Percentiles rank a stretch among this genome's conserved stretches.
These are phyloP conservation scores for Anguilla megastoma DNA, from an alignment of 2,797 vertebrate species.

Conservation along the genomic window DNA sequence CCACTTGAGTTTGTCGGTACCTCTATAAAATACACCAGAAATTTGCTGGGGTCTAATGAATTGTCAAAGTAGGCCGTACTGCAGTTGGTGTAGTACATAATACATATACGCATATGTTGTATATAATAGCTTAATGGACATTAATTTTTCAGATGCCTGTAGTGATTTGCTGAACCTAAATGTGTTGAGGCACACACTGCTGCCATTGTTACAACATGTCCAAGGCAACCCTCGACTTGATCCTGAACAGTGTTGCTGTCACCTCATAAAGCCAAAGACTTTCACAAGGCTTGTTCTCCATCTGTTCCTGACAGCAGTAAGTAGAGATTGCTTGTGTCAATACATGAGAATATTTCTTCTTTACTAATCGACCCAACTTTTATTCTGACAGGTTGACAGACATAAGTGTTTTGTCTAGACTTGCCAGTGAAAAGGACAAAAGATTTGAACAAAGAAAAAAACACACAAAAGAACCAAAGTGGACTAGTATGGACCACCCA, in stretches of 20 bases:
- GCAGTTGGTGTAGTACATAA: neutral
- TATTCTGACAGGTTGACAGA: neutral
- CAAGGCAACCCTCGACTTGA: neutral
- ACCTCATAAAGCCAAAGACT: conserved; percentile 17
- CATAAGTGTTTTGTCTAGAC: conserved; percentile 9
- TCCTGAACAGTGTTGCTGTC: conserved; percentile 6
- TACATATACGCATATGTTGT: neutral
- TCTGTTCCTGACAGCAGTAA: neutral
- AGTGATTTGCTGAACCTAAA: neutral
- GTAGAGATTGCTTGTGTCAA: neutral
- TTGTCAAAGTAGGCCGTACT: conserved; percentile 11
- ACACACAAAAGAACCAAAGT: conserved; percentile 13
- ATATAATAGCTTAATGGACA: neutral
- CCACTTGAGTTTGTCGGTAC: no score
- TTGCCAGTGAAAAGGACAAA: conserved; percentile 22
- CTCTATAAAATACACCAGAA: neutral
- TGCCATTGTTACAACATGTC: neutral
- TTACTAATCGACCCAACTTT: conserved; percentile 26
- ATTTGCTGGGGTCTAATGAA: neutral
- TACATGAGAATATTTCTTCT: conserved; percentile 22
- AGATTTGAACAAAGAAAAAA: conserved; percentile 12
- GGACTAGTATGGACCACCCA: conserved; percentile 36
- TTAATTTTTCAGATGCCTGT: neutral
- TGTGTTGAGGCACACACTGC: neutral
- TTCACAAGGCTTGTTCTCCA: neutral